Percentiles rank a stretch among this genome's conserved stretches.
Conservation (phyloP, 64 coral and sea anemone genomes). For the Acropora tenuis region DNA sequence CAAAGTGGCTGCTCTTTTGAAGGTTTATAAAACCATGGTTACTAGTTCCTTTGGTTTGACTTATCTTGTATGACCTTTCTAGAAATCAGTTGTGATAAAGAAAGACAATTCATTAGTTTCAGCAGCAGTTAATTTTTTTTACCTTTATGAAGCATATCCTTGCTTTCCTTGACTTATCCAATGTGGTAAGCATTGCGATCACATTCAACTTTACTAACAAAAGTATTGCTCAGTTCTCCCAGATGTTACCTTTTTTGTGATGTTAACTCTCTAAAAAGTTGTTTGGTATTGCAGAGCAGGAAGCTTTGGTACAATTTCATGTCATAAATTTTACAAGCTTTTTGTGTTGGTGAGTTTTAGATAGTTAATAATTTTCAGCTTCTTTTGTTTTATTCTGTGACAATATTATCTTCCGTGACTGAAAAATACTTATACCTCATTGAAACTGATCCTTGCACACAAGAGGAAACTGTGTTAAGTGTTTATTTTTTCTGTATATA, state of each 20-base stretch:
- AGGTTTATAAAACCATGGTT: no score
- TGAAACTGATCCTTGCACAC: background rate
- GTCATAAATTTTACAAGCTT: background rate
- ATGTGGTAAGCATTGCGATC: background rate
- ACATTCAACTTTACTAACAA: background rate
- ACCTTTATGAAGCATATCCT: background rate
- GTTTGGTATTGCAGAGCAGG: no score
- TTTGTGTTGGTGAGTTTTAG: background rate
- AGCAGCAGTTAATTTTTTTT: background rate
- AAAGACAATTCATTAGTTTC: no score
- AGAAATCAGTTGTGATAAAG: no score
- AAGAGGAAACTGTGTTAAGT: background rate
- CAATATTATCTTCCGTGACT: background rate
- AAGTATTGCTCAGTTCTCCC: background rate
- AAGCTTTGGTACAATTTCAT: background rate
- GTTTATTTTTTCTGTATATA: background rate
- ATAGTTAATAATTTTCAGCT: background rate
- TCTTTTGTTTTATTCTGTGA: background rate
- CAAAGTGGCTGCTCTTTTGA: background rate
- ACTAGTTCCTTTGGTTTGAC: no score
- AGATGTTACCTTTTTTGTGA: background rate
- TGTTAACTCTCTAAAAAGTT: background rate
- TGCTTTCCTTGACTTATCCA: background rate
- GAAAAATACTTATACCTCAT: background rate
- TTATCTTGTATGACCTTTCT: no score